A percentile compares a stretch with the other conserved stretches of the same genome.
Conservation (phyloP, 2,113 vertebrate species). For the Alces alces region DNA sequence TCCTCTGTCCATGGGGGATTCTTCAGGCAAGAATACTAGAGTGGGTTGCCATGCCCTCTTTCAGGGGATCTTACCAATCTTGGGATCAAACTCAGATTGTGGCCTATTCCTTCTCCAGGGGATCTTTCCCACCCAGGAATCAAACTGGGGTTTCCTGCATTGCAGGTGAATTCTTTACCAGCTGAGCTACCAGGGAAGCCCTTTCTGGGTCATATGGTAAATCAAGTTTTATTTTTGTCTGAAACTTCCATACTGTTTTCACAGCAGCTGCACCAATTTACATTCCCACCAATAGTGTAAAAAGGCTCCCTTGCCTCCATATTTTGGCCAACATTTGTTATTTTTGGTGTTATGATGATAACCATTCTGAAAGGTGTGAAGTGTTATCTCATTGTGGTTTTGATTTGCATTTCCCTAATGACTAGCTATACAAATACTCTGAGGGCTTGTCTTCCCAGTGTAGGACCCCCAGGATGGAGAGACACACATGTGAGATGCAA, state of each 20-base stretch:
- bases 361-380: not conserved
- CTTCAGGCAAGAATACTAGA: not conserved
- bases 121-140: not conserved
- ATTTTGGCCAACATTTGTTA: not conserved
- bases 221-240: not conserved
- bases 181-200: not conserved
- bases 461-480: not conserved
- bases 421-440: not conserved
- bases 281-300: not conserved
- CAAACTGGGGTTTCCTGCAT: not conserved
- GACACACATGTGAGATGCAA: not conserved
- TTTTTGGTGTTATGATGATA: not conserved
- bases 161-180: not conserved
- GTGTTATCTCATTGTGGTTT: not conserved
- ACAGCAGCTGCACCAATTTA: not conserved
- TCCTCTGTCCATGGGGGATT: not conserved
- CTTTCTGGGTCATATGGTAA: not conserved
- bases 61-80: not conserved
- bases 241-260: not conserved
- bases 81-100: not conserved
- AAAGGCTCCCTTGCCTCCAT: not conserved
- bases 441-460: not conserved
- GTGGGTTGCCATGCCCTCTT: not conserved
- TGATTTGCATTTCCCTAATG: not conserved
- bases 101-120: not conserved